Evolutionary conservation across 2,113 vertebrate species (phyloP), one percentile per base, ranked within the genome.

Genomic region (Chaetodon trifascialis): DNA sequence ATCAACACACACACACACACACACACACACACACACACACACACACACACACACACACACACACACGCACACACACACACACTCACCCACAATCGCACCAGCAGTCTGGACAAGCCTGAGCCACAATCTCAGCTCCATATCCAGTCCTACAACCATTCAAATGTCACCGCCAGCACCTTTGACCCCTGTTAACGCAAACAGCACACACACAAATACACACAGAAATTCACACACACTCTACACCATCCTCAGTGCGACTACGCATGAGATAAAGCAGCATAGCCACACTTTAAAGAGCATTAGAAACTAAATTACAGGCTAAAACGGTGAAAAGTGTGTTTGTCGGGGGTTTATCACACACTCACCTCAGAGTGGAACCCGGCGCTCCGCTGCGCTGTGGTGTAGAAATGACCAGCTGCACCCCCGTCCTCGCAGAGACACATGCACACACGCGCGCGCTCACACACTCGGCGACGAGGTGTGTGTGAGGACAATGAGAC

Each of bases 401-500:
- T 11, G 88, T 82, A 59, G 78, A 86, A 89, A 77, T 40, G 90
- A 90, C 76, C 40, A 76, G 76, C 84, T 90, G 86, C 86, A 46
- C 83, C 76, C 76, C 23, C 16, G 71, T 86, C 81, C 86, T 80
- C 72, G 30, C 80, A 63, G 79, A 44, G 74, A 80, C 88, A 68
- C 87, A 83, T 70, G 68, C 79, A 17, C 68, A 38, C 59, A 25
- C 52, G 7, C 12, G 19, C 25, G 17, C 59, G 54, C 36, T 38
- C 70, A 36, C 66, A 5, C 81, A 40, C 80, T 54, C 69, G 2
- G 51, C 42, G 52, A 56, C 17, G 76, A 88, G 58, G 80, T 87
- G 87, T 91, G 91, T 76, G 80, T 55, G 79, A 87, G 89, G 91
- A 95, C 94, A 95, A 95, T 94, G 92, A 92, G 91, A 80, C 84